Percentiles rank a stretch among this genome's conserved stretches.
Conservation (phyloP, 2,797 vertebrate species). For the Sardinella longiceps region DNA sequence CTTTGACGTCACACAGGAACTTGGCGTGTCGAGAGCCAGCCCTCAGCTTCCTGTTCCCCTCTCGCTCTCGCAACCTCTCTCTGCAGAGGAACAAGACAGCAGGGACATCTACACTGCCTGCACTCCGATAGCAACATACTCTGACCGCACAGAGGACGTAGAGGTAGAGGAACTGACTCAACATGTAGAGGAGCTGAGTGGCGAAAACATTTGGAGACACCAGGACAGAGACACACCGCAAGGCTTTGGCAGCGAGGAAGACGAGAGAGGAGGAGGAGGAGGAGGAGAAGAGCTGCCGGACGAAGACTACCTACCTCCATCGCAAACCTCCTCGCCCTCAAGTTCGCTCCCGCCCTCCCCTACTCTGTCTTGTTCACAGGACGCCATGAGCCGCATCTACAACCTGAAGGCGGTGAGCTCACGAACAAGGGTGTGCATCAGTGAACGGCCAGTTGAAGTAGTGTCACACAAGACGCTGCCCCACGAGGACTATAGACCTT, state of each 20-base stretch:
- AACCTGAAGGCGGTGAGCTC: conserved; percentile 71
- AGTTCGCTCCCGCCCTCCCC: conserved; percentile 57
- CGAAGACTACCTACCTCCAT: conserved; percentile 47
- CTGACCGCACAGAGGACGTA: conserved; percentile 48
- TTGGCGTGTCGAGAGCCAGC: conserved; percentile 66
- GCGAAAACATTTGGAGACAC: conserved; percentile 30
- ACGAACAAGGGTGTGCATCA: conserved; percentile 66
- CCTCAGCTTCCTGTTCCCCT: conserved; percentile 75
- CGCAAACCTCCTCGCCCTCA: conserved; percentile 50
- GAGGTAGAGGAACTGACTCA: conserved; percentile 54
- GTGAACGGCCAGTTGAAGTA: conserved; percentile 63
- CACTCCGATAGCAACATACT: conserved; percentile 43
- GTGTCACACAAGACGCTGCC: conserved; percentile 41
- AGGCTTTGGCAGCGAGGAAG: conserved; percentile 42
- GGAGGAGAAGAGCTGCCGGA: conserved; percentile 53
- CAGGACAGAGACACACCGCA: conserved; percentile 46
- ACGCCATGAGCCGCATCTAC: conserved; percentile 79
- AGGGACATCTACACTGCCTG: conserved; percentile 31
- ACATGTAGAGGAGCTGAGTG: conserved; percentile 62
- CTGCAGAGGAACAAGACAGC: conserved; percentile 63
- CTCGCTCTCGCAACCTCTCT: conserved; percentile 56
- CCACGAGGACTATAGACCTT: conserved; percentile 48
- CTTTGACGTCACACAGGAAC: conserved; percentile 75
- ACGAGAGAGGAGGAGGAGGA: conserved; percentile 53
- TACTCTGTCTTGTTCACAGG: conserved; percentile 58